Percentiles rank a stretch among this genome's conserved stretches.
Evolutionary conservation across 2,888 invertebrate species (phyloP).

Genomic region (Lasioglossum leucozonium): DNA sequence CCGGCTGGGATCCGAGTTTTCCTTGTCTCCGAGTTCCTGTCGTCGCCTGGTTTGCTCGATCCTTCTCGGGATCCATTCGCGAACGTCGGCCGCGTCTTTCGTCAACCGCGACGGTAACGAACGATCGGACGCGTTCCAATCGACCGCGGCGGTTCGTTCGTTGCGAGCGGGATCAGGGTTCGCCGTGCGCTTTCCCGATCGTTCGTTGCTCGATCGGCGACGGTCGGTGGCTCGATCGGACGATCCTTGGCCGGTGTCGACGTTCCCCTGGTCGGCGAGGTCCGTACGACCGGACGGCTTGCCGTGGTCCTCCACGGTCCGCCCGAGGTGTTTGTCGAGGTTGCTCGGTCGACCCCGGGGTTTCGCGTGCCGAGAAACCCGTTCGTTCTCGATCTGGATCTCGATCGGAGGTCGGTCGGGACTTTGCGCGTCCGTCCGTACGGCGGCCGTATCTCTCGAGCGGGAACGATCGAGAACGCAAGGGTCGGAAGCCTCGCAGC

Average conservation of each 20-base stretch:
- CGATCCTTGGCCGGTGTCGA: neutral
- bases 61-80: conserved; percentile 87
- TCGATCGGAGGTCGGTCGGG: neutral
- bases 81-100: conserved; percentile 53
- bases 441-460: neutral
- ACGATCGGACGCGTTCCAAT: neutral
- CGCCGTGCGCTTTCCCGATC: neutral
- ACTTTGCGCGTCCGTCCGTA: neutral
- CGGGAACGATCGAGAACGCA: neutral
- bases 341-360: neutral
- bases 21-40: conserved; percentile 58
- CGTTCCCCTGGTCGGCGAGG: neutral
- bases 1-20: conserved; percentile 72
- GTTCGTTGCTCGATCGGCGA: neutral
- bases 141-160: neutral
- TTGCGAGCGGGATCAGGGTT: neutral
- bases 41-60: conserved; percentile 46
- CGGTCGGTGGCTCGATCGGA: neutral
- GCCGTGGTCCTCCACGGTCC: neutral
- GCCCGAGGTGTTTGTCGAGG: neutral
- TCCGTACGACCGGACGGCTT: neutral
- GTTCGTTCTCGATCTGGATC: neutral
- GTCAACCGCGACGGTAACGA: neutral
- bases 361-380: neutral
- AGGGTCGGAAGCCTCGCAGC: neutral